Evolutionary conservation across 2,113 vertebrate genomes (phyloP), one percentile per base, ranked within the genome.

Genomic region (Channa argus): DNA sequence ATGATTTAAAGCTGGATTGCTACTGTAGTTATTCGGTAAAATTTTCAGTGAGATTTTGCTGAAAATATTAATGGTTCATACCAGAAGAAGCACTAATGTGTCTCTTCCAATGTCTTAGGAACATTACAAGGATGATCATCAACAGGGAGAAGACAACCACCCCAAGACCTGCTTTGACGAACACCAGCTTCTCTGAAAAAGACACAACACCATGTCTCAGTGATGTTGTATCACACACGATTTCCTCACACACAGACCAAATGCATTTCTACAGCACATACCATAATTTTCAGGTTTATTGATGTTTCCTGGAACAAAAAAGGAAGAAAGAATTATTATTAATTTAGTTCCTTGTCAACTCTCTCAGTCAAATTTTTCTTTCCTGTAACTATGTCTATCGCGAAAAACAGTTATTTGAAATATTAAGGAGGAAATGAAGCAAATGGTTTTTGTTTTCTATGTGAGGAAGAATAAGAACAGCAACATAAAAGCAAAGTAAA

Each of bases 171-270:
- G 43, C 67, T 54, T 84, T 80, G 0, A 80, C 63, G 8, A 73
- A 90, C 38, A 90, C 0, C 34, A 75, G 12, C 6, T 0, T 70
- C 6, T n/a, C 91, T 92, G 82, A 36, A 87, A 70, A 41, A 50
- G 14, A 59, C 3, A 64, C 33, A 52, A 10, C 6, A 1, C 13
- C 14, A 55, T 0, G 3, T 55, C 6, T 81, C 13, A 61, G 9
- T 2, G n/a, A 39, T 15, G 11, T 68, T 8, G 9, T 34, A 1
- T 47, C n/a, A 24, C 8, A 37, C 8, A 67, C 2, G 3, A 46
- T 6, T 53, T 33, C 12, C 3, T n/a, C 8, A 46, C 9, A 49
- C 8, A 46, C 12, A 37, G 0, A 15, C 39, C 7, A 3, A 11
- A 37, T 46, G 8, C 24, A 24, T 24, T 24, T 24, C 1, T 24